Percentiles rank a stretch among this genome's conserved stretches.
phyloP scores from a whole-genome alignment of 2,797 vertebrate species.

The Acipenser transmontanus region DNA sequence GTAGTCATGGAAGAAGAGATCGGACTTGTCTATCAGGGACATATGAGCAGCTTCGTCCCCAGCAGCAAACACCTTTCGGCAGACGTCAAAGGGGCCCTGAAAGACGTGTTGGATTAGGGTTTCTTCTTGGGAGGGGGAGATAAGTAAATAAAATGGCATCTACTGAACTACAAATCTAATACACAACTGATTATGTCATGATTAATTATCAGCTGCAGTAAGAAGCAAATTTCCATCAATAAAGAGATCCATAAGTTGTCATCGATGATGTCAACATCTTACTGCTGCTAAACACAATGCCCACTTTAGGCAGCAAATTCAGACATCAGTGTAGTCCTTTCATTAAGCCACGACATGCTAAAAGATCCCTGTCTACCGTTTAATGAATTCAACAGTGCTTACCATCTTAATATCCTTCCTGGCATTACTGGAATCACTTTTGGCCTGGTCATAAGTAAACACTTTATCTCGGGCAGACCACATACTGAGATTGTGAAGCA shows the following conservation, averaged over 20 bases:
- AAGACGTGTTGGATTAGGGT: background rate
- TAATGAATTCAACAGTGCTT: slow-evolving; percentile 19
- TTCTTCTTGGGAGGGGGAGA: background rate
- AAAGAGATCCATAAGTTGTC: too few species aligned
- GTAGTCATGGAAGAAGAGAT: slow-evolving; percentile 97
- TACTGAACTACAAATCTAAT: too few species aligned
- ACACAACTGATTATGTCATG: too few species aligned
- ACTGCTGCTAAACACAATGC: too few species aligned
- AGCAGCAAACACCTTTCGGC: slow-evolving; percentile 78
- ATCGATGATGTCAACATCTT: too few species aligned
- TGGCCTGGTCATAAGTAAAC: slow-evolving; percentile 86
- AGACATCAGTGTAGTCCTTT: background rate
- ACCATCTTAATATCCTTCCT: slow-evolving; percentile 89
- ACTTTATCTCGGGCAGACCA: slow-evolving; percentile 84
- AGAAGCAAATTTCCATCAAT: too few species aligned
- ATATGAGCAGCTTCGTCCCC: slow-evolving; percentile 77
- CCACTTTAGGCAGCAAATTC: background rate
- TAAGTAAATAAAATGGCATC: background rate
- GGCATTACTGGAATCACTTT: slow-evolving; percentile 73
- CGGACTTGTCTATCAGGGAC: slow-evolving; percentile 89
- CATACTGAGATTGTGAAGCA: slow-evolving; percentile 95
- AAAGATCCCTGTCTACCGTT: too few species aligned
- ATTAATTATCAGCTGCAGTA: too few species aligned
- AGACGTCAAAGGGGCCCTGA: slow-evolving; percentile 90
- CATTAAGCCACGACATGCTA: too few species aligned